Evolutionary conservation across 2,797 vertebrate genomes (phyloP).

Genomic region (Bradypus variegatus): DNA sequence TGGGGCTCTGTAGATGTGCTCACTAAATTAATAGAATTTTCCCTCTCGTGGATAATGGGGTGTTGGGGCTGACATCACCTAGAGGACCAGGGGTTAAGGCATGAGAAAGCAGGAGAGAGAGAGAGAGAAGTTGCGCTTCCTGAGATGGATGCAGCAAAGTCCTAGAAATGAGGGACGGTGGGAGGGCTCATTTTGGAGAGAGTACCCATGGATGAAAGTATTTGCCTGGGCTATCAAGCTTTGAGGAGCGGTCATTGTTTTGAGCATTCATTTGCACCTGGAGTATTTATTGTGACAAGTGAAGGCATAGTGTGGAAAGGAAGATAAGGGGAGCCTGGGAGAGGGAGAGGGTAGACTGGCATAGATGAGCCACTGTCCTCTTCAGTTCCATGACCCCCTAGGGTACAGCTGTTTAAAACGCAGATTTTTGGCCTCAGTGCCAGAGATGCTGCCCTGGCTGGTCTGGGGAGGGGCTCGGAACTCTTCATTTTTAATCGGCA

Average conservation of each 20-base stretch:
- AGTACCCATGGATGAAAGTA: neutral
- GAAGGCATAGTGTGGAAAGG: neutral
- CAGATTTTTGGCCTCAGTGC: neutral
- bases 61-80: constrained; percentile 36
- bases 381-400: no score
- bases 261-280: neutral
- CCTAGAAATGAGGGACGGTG: neutral
- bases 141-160: neutral
- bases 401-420: neutral
- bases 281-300: neutral
- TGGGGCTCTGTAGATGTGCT: constrained; percentile 70
- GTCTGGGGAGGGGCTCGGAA: neutral
- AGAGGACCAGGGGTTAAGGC: neutral
- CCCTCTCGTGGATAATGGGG: constrained; percentile 53
- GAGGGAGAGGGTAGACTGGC: neutral
- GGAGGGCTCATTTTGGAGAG: neutral
- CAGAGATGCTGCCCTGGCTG: no score
- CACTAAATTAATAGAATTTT: constrained; percentile 61
- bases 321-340: neutral
- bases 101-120: neutral
- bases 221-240: neutral
- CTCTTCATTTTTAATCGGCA: neutral
- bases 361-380: no score
- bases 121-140: neutral
- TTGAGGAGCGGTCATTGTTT: neutral